These are phyloP conservation scores for Porites rus DNA, from an alignment of 92 coral and sea anemone genomes.

Conservation along the genomic window DNA sequence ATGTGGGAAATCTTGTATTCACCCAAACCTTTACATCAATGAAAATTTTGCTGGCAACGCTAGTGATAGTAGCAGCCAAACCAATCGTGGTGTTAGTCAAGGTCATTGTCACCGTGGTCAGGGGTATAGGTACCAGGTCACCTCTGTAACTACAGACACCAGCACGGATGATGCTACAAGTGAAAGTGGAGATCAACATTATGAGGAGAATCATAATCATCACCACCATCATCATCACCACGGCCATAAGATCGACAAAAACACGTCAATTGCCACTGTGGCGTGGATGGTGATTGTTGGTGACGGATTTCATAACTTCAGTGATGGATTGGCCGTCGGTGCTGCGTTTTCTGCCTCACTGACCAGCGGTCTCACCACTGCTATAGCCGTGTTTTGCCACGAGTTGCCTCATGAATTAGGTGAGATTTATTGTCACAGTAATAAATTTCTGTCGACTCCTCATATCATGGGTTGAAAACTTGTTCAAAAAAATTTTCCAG, in stretches of 20 bases:
- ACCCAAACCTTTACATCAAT: conserved; percentile 17
- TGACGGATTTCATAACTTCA: conserved; percentile 94
- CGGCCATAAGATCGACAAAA: conserved; percentile 53
- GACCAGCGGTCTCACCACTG: conserved; percentile 90
- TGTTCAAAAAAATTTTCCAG: too few species aligned
- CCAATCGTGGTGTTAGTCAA: conserved; percentile 9
- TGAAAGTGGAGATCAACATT: conserved; percentile 25
- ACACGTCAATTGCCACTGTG: conserved; percentile 81
- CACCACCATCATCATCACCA: conserved; percentile 72
- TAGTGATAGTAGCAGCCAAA: conserved; percentile 12
- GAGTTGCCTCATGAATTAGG: conserved; percentile 95
- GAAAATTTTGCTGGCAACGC: conserved; percentile 29
- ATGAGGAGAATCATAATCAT: conserved; percentile 42
- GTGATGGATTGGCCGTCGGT: conserved; percentile 97
- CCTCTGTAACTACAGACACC: conserved; percentile 9
- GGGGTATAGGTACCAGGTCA: conserved; percentile 4
- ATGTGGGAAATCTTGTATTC: conserved; percentile 19
- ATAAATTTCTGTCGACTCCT: too few species aligned
- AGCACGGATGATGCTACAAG: background rate
- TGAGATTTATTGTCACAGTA: conserved; percentile 19
- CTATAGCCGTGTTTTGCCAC: conserved; percentile 94
- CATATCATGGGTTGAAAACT: too few species aligned
- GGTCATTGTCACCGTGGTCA: conserved; percentile 13
- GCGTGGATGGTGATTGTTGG: conserved; percentile 99
- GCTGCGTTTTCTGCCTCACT: conserved; percentile 90